Percentiles rank a stretch among this genome's conserved stretches.
These are phyloP conservation scores for Laticauda laticaudata DNA, from an alignment of 2,113 vertebrate genomes.

Conservation along the genomic window DNA sequence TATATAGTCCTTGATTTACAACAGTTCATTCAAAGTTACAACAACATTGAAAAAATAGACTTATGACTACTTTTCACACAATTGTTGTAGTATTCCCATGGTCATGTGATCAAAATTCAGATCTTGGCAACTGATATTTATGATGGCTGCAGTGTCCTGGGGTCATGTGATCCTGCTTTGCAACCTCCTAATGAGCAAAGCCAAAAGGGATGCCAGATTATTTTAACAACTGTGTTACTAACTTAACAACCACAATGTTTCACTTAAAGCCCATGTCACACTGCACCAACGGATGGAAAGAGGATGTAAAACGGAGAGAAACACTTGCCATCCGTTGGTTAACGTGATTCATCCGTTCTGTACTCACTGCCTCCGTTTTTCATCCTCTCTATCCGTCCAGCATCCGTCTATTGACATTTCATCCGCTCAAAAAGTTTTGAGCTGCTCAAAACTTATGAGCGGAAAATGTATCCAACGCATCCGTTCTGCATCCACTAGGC, in stretches of 20 bases:
- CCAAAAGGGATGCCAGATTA: background rate
- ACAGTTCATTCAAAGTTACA: background rate
- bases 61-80: background rate
- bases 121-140: background rate
- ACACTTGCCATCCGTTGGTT: no score
- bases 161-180: background rate
- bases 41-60: background rate
- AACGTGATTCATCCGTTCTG: no score
- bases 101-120: background rate
- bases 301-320: no score
- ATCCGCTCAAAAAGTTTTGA: no score
- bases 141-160: background rate
- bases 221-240: background rate
- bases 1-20: background rate
- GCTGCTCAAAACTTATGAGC: no score
- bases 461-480: no score
- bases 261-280: background rate
- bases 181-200: background rate
- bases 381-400: no score
- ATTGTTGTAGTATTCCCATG: background rate
- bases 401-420: no score
- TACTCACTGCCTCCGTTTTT: no score
- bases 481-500: no score
- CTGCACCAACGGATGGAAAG: no score
- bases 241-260: background rate